Percentiles rank a stretch among this genome's conserved stretches.
phyloP scores from a whole-genome alignment of 2,797 vertebrate genomes.

The Bufotes viridis region DNA sequence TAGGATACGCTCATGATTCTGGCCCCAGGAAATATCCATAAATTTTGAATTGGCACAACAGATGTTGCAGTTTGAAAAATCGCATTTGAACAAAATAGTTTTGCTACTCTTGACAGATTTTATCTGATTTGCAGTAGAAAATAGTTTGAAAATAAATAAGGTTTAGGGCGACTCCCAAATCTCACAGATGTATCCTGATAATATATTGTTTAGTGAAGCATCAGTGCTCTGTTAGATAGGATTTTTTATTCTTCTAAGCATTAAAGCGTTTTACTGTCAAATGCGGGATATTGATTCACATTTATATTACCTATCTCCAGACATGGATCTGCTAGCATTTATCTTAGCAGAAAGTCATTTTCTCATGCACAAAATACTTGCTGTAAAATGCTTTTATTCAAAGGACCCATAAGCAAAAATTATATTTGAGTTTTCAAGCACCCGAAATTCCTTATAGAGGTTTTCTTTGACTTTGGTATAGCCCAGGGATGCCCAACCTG shows the following conservation, averaged over 20 bases:
- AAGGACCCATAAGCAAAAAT: neutral
- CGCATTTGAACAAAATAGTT: conserved; percentile 44
- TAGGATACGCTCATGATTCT: conserved; percentile 31
- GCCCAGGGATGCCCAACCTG: no score
- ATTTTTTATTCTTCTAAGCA: conserved; percentile 23
- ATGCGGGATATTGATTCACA: conserved; percentile 34
- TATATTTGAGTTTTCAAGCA: neutral
- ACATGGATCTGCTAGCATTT: conserved; percentile 5
- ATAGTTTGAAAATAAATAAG: conserved; percentile 54
- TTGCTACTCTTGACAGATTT: conserved; percentile 55
- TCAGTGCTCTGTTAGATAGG: conserved; percentile 30
- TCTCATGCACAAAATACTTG: neutral
- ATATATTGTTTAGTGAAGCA: conserved; percentile 51
- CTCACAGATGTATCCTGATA: conserved; percentile 32
- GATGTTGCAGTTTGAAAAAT: conserved; percentile 55
- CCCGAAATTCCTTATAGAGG: neutral
- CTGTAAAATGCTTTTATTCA: conserved; percentile 4
- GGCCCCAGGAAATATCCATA: conserved; percentile 56
- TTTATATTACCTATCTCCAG: conserved; percentile 40
- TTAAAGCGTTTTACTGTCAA: conserved; percentile 37
- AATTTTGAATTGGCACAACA: conserved; percentile 51
- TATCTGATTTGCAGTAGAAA: conserved; percentile 53
- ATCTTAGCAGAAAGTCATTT: conserved; percentile 1
- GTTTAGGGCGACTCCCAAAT: conserved; percentile 45
- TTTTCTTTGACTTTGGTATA: no score